phyloP scores from a whole-genome alignment of 2,888 invertebrate genomes.

The Agriopis aurantiaria region DNA sequence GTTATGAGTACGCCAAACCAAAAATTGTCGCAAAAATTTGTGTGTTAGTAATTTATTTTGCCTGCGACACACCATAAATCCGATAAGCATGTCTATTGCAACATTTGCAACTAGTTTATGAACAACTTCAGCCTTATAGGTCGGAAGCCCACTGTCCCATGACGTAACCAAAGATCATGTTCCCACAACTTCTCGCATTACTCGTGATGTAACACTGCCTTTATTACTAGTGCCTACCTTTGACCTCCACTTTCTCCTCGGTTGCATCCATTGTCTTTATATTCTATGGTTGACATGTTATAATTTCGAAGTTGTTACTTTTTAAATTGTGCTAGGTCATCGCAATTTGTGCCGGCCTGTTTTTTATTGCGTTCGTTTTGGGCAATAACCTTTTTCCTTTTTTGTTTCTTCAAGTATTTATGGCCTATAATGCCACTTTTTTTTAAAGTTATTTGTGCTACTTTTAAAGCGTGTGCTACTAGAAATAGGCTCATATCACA shows the following conservation, averaged over 20 bases:
- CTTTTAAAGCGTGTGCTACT: no score
- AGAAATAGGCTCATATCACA: not conserved
- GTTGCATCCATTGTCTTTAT: constrained; percentile 38
- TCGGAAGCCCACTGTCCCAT: constrained; percentile 17
- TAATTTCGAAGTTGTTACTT: constrained; percentile 28
- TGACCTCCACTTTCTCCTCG: constrained; percentile 47
- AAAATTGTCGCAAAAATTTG: not conserved
- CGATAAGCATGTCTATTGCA: not conserved
- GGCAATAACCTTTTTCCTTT: not conserved
- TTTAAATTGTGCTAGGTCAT: constrained; percentile 3
- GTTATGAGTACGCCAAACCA: no score
- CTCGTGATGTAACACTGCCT: constrained; percentile 56
- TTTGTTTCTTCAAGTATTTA: no score
- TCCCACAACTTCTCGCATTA: constrained; percentile 50
- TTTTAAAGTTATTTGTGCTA: no score
- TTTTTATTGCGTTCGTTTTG: constrained; percentile 1
- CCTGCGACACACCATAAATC: not conserved
- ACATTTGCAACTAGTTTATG: constrained; percentile 14
- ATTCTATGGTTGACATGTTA: constrained; percentile 37
- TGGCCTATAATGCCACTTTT: no score
- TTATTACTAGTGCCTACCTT: constrained; percentile 46
- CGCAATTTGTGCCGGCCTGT: not conserved
- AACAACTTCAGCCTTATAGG: constrained; percentile 17
- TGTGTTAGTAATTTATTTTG: not conserved
- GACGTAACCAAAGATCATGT: constrained; percentile 47